Conservation (phyloP, 2,113 vertebrate genomes). For the Heterochromis multidens region DNA sequence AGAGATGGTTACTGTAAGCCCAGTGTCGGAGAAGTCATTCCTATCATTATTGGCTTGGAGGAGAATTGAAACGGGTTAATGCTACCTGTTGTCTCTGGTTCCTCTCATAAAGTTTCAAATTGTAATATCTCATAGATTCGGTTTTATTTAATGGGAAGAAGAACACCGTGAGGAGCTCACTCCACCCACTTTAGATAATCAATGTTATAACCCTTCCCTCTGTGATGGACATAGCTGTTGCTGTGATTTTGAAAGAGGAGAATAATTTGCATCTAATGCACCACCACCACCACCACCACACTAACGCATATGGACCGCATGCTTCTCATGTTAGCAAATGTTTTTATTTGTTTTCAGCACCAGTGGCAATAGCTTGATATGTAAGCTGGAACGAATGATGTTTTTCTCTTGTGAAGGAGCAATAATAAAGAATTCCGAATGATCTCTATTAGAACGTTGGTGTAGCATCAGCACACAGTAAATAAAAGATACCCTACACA, state of each 20-base stretch:
- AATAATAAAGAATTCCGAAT: background rate
- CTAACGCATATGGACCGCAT: background rate
- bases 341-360: background rate
- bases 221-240: background rate
- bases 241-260: background rate
- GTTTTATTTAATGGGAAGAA: background rate
- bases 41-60: background rate
- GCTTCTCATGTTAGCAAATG: background rate
- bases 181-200: slow-evolving; percentile 24
- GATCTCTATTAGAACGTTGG: background rate
- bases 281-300: background rate
- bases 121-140: background rate
- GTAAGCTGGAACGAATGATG: background rate
- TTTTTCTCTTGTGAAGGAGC: background rate
- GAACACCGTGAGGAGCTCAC: background rate
- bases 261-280: background rate
- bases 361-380: slow-evolving; percentile 23
- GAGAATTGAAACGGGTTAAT: background rate
- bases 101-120: slow-evolving; percentile 33
- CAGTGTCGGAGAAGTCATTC: background rate
- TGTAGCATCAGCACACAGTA: background rate
- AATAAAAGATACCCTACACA: background rate
- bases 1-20: background rate
- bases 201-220: background rate
- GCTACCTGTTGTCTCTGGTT: slow-evolving; percentile 61